A percentile compares a stretch with the other conserved stretches of the same genome.
Evolutionary conservation across 2,888 invertebrate species (phyloP).

Genomic region (Drosophila falleni): DNA sequence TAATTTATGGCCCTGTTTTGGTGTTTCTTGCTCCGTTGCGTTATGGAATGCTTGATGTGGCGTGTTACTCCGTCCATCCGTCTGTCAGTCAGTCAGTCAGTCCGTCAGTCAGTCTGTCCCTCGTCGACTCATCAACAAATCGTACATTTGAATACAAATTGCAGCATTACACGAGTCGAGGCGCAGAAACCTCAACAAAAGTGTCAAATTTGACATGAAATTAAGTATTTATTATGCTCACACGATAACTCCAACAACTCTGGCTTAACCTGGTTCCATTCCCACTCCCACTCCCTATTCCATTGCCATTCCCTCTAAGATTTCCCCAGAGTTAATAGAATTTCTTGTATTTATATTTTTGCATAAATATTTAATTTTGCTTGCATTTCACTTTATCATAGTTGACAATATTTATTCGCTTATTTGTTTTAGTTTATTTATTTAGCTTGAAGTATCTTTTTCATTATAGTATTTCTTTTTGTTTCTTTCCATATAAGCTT

Average conservation of each 20-base stretch:
- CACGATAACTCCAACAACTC: slow-evolving; percentile 50
- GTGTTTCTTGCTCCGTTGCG: slow-evolving; percentile 62
- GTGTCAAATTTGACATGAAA: slow-evolving; percentile 74
- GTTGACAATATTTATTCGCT: slow-evolving; percentile 49
- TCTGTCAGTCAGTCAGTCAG: slow-evolving; percentile 9
- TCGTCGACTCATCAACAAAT: slow-evolving; percentile 69
- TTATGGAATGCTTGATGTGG: slow-evolving; percentile 77
- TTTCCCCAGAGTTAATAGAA: slow-evolving; percentile 16
- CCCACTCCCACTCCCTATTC: slow-evolving; percentile 8
- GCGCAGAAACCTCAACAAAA: slow-evolving; percentile 66
- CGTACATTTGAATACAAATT: slow-evolving; percentile 79
- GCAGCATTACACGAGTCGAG: slow-evolving; percentile 63
- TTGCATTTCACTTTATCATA: slow-evolving; percentile 32
- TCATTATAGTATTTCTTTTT: slow-evolving; percentile 9
- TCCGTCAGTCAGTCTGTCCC: slow-evolving; percentile 25
- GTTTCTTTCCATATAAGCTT: slow-evolving; percentile 19
- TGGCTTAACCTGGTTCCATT: slow-evolving; percentile 32
- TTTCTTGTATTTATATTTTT: slow-evolving; percentile 29
- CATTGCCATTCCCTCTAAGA: not conserved
- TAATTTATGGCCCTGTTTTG: slow-evolving; percentile 76
- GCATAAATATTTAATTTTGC: slow-evolving; percentile 48
- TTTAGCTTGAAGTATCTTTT: slow-evolving; percentile 23
- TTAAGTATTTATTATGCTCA: slow-evolving; percentile 65
- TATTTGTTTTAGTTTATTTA: slow-evolving; percentile 38
- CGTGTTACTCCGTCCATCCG: slow-evolving; percentile 52